Percentiles rank a stretch among this genome's conserved stretches.
Evolutionary conservation across 2,113 vertebrate genomes (phyloP).

Genomic region (Pandion haliaetus): DNA sequence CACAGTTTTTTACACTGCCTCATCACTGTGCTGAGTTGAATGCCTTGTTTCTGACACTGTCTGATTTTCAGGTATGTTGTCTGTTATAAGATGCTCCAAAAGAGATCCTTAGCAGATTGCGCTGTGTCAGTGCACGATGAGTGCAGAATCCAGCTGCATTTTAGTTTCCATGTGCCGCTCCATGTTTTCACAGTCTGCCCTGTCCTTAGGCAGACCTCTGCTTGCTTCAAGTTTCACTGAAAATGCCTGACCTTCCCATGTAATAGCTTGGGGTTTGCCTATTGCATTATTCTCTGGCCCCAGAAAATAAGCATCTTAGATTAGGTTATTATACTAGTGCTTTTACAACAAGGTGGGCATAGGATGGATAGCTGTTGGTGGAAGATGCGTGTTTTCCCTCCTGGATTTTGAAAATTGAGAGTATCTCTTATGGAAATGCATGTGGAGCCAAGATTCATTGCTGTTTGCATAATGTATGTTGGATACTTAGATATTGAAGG

Average conservation of each 20-base stretch:
- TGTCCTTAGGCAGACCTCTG: background rate
- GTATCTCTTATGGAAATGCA: background rate
- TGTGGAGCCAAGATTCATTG: background rate
- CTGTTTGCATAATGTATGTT: background rate
- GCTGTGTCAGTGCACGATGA: background rate
- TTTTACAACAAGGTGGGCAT: background rate
- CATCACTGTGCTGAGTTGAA: background rate
- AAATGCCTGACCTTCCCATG: background rate
- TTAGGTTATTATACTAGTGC: background rate
- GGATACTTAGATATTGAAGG: background rate
- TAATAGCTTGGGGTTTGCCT: background rate
- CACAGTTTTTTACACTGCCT: background rate
- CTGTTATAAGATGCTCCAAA: background rate
- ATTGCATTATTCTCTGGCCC: background rate
- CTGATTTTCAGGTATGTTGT: conserved; percentile 22
- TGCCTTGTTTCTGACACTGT: conserved; percentile 6
- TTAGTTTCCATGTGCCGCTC: background rate
- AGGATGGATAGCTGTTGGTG: background rate
- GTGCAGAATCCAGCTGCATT: background rate
- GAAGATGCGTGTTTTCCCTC: background rate
- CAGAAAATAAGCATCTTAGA: background rate
- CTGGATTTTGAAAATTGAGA: background rate
- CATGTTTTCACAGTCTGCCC: background rate
- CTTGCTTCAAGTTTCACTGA: background rate
- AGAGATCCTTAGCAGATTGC: background rate